phyloP scores from a whole-genome alignment of 2,113 vertebrate genomes.

The Gallinago paraguaiae region DNA sequence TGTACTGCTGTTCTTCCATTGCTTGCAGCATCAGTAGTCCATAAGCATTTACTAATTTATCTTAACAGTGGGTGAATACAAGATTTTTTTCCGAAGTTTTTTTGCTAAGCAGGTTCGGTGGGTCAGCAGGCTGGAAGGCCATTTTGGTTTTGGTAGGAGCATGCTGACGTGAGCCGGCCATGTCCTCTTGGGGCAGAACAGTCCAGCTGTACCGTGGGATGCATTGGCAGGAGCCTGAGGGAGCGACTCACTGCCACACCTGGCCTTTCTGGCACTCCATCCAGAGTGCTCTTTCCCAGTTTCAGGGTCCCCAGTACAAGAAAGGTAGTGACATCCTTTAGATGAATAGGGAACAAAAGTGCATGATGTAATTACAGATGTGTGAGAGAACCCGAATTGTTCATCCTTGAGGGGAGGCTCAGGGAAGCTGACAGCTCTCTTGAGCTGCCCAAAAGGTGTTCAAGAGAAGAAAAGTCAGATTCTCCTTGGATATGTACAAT shows the following conservation, averaged over 20 bases:
- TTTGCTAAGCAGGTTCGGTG: neutral
- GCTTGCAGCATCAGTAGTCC: neutral
- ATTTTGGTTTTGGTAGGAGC: neutral
- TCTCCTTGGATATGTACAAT: neutral
- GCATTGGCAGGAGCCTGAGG: neutral
- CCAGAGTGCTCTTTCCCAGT: neutral
- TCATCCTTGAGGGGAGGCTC: neutral
- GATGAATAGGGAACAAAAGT: neutral
- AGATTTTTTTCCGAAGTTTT: neutral
- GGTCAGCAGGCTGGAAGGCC: neutral
- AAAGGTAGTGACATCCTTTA: neutral
- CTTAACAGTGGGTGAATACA: neutral
- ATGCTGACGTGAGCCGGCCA: too few relatives aligned
- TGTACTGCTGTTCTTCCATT: neutral
- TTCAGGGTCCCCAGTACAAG: neutral
- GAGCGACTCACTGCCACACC: too few relatives aligned
- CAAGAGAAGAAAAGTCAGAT: neutral
- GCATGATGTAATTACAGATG: fast-evolving
- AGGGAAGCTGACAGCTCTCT: neutral
- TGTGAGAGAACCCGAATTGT: neutral
- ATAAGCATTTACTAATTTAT: neutral
- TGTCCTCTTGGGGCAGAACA: neutral
- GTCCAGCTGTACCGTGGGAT: neutral
- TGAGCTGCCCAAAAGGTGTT: neutral
- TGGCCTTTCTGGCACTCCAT: neutral